These are phyloP conservation scores for Pipistrellus nathusii DNA, from an alignment of 2,797 vertebrate genomes.

Conservation along the genomic window DNA sequence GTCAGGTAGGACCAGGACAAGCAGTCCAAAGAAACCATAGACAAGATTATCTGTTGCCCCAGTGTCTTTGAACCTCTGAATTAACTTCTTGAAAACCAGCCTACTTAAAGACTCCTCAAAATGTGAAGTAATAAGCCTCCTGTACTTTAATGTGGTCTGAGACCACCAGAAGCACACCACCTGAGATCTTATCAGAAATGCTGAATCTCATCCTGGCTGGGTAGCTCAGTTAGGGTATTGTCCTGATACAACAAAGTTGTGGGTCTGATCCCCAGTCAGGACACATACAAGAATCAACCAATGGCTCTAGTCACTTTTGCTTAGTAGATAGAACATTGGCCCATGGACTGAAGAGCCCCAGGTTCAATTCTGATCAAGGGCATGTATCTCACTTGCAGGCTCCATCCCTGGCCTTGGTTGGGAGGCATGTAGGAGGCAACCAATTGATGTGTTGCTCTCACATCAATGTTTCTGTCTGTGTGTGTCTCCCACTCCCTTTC, in stretches of 20 bases:
- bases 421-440: no score
- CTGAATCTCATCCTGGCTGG: neutral
- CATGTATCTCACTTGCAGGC: no score
- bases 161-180: neutral
- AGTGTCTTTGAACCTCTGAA: neutral
- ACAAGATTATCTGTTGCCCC: neutral
- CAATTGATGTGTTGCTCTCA: no score
- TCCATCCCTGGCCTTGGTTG: no score
- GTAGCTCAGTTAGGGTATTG: neutral
- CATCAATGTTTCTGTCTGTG: no score
- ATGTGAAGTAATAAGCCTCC: neutral
- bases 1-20: neutral
- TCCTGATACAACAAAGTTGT: neutral
- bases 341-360: no score
- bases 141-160: neutral
- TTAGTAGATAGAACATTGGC: no score
- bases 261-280: neutral
- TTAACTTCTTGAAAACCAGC: neutral
- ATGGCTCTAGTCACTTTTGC: no score
- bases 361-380: no score
- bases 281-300: neutral
- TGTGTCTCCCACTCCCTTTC: no score
- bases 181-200: neutral
- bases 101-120: neutral
- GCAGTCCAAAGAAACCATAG: neutral